A percentile compares a stretch with the other conserved stretches of the same genome.
Evolutionary conservation across 2,113 vertebrate genomes (phyloP).

Genomic region (Alethe diademata): DNA sequence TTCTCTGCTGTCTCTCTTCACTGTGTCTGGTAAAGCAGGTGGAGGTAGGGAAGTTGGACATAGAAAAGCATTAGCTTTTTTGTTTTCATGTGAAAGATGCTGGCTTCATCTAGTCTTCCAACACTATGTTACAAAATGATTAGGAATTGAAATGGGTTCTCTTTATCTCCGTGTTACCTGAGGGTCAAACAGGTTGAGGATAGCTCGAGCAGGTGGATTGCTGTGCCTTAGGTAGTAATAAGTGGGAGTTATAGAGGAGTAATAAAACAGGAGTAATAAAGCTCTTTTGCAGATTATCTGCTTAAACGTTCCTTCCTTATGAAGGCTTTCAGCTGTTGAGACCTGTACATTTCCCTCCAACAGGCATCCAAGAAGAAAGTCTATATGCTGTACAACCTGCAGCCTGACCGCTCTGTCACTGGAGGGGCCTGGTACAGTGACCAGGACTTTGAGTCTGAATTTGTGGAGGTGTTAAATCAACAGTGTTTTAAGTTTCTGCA

Average conservation of each 20-base stretch:
- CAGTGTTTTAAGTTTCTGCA: slow-evolving; percentile 98
- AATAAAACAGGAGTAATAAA: background rate
- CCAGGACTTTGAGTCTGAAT: slow-evolving; percentile 99
- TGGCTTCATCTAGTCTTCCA: background rate
- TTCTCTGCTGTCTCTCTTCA: background rate
- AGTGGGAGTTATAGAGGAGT: background rate
- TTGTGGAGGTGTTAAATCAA: slow-evolving; percentile 97
- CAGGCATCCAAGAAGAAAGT: slow-evolving; percentile 99
- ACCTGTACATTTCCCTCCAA: background rate
- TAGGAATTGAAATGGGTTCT: background rate
- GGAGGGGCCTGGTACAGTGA: slow-evolving; percentile 98
- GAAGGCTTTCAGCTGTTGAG: background rate
- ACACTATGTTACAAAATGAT: background rate
- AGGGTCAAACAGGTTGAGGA: background rate
- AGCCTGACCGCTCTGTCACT: slow-evolving; percentile 94
- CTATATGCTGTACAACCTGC: slow-evolving; percentile 96
- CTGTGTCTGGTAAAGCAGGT: background rate
- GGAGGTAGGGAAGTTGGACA: background rate
- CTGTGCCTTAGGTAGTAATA: background rate
- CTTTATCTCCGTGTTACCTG: background rate
- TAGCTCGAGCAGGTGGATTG: background rate
- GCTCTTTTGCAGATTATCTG: background rate
- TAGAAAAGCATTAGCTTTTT: background rate
- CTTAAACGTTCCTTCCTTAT: background rate
- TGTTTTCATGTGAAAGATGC: background rate